Percentiles rank a stretch among this genome's conserved stretches.
phyloP scores from a whole-genome alignment of 1,140 invertebrate species.

The Drosophila dunni region DNA sequence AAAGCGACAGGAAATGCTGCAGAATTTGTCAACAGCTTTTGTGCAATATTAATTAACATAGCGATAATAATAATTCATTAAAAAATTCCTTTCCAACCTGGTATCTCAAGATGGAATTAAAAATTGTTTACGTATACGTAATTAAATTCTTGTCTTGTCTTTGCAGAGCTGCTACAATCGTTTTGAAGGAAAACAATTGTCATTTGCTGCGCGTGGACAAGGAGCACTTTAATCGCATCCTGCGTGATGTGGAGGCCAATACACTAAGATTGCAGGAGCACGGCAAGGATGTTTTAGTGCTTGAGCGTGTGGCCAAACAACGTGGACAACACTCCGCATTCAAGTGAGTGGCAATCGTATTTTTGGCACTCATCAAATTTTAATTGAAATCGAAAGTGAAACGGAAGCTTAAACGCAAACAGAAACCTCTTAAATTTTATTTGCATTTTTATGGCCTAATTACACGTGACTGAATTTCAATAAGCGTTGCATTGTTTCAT shows the following conservation, averaged over 20 bases:
- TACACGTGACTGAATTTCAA: conserved; percentile 41
- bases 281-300: conserved; percentile 93
- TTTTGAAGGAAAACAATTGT: conserved; percentile 93
- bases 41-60: conserved; percentile 27
- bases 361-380: conserved; percentile 17
- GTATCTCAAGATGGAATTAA: neutral
- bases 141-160: conserved; percentile 1
- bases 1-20: neutral
- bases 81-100: conserved; percentile 12
- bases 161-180: conserved; percentile 92
- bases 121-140: conserved; percentile 7
- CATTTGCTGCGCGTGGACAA: conserved; percentile 95
- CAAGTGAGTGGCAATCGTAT: conserved; percentile 73
- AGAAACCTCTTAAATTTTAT: conserved; percentile 32
- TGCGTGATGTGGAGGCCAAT: conserved; percentile 94
- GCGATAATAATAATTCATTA: conserved; percentile 12
- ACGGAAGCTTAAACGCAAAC: neutral
- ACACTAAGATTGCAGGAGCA: conserved; percentile 95
- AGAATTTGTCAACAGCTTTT: conserved; percentile 25
- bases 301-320: conserved; percentile 89
- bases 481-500: neutral
- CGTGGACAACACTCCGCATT: conserved; percentile 84
- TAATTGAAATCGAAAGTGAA: conserved; percentile 31
- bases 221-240: conserved; percentile 94
- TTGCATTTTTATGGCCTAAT: conserved; percentile 34